Percentiles rank a stretch among this genome's conserved stretches.
Conservation (phyloP, 2,797 vertebrate species). For the Oreochromis mossambicus region DNA sequence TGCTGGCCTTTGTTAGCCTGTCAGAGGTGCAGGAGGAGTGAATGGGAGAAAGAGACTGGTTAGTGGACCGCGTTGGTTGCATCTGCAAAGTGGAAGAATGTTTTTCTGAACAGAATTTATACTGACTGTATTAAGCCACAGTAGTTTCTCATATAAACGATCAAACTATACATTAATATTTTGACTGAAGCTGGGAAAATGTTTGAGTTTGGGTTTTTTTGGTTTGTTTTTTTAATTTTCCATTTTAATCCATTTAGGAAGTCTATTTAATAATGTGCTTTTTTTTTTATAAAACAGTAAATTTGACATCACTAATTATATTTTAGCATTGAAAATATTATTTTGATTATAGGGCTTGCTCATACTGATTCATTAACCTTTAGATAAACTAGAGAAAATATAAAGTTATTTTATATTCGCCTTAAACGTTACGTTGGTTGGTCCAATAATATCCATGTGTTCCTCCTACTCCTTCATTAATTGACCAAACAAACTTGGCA, state of each 20-base stretch:
- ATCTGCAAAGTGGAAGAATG: conserved; percentile 5
- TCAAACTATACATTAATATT: neutral
- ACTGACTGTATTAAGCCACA: conserved; percentile 7
- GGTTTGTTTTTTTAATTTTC: neutral
- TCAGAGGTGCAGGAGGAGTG: conserved; percentile 44
- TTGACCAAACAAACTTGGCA: neutral
- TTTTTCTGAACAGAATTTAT: conserved; percentile 20
- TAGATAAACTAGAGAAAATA: neutral
- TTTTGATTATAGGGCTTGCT: neutral
- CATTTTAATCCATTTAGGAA: neutral
- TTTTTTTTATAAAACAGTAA: neutral
- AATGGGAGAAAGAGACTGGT: conserved; percentile 26
- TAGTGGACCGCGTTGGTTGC: conserved; percentile 3
- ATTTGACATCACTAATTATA: neutral
- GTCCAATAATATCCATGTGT: neutral
- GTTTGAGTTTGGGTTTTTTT: neutral
- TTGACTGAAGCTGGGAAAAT: neutral
- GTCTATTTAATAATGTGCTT: neutral
- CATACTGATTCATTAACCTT: neutral
- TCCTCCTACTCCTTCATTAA: neutral
- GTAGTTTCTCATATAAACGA: neutral
- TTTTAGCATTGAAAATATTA: neutral
- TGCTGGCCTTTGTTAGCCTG: conserved; percentile 61
- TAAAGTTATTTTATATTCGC: neutral
- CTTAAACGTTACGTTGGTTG: neutral